Conservation (phyloP, 2,113 vertebrate genomes). For the Dasyurus viverrinus region DNA sequence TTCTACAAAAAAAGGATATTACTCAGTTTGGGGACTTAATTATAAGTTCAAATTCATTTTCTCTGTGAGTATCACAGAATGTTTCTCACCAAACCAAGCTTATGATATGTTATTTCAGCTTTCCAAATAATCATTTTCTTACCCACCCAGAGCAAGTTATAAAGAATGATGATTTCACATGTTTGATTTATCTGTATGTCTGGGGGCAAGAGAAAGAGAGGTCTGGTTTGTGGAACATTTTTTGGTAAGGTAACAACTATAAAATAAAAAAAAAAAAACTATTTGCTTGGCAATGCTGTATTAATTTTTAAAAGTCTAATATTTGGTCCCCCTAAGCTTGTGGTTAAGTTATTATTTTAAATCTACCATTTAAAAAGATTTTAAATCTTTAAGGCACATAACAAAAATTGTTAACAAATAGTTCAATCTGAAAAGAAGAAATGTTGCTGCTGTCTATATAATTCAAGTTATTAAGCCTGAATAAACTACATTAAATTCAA, state of each 20-base stretch:
- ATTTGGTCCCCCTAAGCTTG: neutral
- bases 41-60: slow-evolving; percentile 25
- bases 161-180: neutral
- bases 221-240: neutral
- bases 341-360: neutral
- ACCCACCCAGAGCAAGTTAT: neutral
- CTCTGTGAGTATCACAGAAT: slow-evolving; percentile 8
- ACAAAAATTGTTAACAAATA: neutral
- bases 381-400: neutral
- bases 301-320: neutral
- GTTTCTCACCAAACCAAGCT: neutral
- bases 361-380: neutral
- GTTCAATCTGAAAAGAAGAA: neutral
- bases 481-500: neutral
- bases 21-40: neutral
- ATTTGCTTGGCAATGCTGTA: neutral
- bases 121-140: neutral
- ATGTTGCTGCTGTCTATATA: neutral
- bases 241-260: neutral
- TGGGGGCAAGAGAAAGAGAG: neutral
- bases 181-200: neutral
- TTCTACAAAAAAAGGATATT: neutral
- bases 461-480: neutral
- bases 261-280: neutral
- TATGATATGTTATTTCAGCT: neutral